Evolutionary conservation across 37 sponge, comb jelly and placozoan species (phyloP).

Genomic region (Crambe crambe): DNA sequence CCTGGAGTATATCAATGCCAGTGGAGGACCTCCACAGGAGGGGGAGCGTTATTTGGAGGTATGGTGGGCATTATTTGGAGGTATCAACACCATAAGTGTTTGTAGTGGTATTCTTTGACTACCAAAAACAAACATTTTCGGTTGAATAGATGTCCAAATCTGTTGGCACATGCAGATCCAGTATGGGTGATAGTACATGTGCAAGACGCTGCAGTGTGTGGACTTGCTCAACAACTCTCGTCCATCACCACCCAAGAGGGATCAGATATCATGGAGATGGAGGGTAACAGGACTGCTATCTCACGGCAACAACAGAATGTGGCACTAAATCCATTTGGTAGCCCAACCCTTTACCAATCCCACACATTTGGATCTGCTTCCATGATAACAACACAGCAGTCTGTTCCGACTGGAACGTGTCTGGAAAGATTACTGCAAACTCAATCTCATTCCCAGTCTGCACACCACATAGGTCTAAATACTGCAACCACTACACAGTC

Average conservation of each 20-base stretch:
- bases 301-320: background rate
- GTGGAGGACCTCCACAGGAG: constrained; percentile 64
- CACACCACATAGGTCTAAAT: background rate
- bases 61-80: background rate
- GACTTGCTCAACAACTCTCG: constrained; percentile 41
- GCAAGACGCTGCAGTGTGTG: constrained; percentile 17
- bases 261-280: background rate
- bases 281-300: background rate
- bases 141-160: too few relatives aligned
- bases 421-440: background rate
- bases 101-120: background rate
- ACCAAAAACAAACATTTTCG: background rate
- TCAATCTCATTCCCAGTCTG: background rate
- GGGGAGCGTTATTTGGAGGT: constrained; percentile 83
- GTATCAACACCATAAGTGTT: background rate
- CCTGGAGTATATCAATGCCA: constrained; percentile 72
- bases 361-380: background rate
- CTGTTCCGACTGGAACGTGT: background rate
- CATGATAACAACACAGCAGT: background rate
- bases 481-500: background rate
- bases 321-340: constrained; percentile 13
- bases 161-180: constrained; percentile 7
- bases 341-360: background rate
- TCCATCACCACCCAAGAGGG: constrained; percentile 35
- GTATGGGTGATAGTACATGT: constrained; percentile 34